These are phyloP conservation scores for Alligator mississippiensis DNA, from an alignment of 2,113 vertebrate genomes.

Conservation along the genomic window DNA sequence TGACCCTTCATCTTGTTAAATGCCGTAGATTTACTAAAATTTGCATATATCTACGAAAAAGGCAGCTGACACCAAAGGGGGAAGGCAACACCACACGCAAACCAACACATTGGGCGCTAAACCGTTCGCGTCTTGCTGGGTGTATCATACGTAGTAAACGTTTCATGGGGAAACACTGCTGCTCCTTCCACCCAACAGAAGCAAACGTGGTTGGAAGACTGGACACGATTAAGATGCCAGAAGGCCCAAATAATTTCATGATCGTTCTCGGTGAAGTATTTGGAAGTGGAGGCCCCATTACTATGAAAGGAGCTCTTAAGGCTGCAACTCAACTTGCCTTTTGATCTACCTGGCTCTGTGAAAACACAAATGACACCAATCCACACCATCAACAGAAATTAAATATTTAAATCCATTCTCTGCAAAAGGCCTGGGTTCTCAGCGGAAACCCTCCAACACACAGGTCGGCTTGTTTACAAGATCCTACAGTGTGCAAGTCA, in stretches of 20 bases:
- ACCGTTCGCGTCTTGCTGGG: background rate
- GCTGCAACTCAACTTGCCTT: constrained; percentile 31
- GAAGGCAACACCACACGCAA: background rate
- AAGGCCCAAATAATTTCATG: background rate
- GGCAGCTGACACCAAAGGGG: constrained; percentile 42
- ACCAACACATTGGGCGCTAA: background rate
- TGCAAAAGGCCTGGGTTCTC: background rate
- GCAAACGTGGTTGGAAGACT: constrained; percentile 39
- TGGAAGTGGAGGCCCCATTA: background rate
- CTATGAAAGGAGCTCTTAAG: background rate
- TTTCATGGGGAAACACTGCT: constrained; percentile 6
- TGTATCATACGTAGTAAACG: background rate
- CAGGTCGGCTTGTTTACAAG: background rate
- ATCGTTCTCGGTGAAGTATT: background rate
- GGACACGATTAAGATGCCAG: background rate
- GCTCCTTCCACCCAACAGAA: rapidly evolving
- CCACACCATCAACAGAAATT: background rate
- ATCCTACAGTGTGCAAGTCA: background rate
- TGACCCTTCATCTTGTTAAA: background rate
- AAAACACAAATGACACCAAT: background rate
- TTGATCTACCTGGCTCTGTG: constrained; percentile 51
- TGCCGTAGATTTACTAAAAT: rapidly evolving
- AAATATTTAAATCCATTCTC: background rate
- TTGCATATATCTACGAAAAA: constrained; percentile 59
- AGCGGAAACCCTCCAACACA: constrained; percentile 16